Base-by-base conservation (phyloP, 2,113 vertebrate species). In the Glareola pratincola region DNA sequence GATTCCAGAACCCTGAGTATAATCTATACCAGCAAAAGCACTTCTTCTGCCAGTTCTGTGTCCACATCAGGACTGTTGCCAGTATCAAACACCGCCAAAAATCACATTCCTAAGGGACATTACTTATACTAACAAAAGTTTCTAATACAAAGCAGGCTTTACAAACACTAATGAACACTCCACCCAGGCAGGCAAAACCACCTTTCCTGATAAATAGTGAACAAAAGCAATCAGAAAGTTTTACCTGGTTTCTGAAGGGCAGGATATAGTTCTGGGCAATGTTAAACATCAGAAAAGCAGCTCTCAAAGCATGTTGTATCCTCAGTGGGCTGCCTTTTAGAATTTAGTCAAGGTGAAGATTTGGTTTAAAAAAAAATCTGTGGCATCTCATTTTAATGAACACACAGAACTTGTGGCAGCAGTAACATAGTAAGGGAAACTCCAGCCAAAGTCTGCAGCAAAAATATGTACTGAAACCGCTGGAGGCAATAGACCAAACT, bases 101-200 rank as follows among this genome's bases (percentile, higher is more conserved):
- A 91, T 67, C 92, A 96, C 85, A 88, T 83, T 93, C 79, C 39
- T 88, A 69, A 74, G 79, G 74, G 71, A 92, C 63, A 74, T 68
- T 63, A 66, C 67, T 82, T 96, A 94, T 12, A 51, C 47, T 54
- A 83, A 83, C 29, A 67, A 37, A 90, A 12, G 1, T 85, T 92
- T 67, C 78, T 92, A 71, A 76, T 66, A 85, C 75, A 90, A 85
- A 93, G 19, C 59, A 88, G 72, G n/a, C 59, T 83, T 93, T 93
- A 66, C 53, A 92, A 80, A 86, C 30, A 36, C 29, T 75, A 67
- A 63, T 30, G 32, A 77, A 16, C 43, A 67, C 59, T 88, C 72
- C 94, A 89, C 79, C 78, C 68, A 77, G 23, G 59, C 72, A 86
- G 39, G 37, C 76, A 80, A 94, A 81, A 67, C 24, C 67, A 88